Evolutionary conservation across 2,113 vertebrate species (phyloP), one percentile per base, ranked within the genome.

Genomic region (Nothoprocta pentlandii): DNA sequence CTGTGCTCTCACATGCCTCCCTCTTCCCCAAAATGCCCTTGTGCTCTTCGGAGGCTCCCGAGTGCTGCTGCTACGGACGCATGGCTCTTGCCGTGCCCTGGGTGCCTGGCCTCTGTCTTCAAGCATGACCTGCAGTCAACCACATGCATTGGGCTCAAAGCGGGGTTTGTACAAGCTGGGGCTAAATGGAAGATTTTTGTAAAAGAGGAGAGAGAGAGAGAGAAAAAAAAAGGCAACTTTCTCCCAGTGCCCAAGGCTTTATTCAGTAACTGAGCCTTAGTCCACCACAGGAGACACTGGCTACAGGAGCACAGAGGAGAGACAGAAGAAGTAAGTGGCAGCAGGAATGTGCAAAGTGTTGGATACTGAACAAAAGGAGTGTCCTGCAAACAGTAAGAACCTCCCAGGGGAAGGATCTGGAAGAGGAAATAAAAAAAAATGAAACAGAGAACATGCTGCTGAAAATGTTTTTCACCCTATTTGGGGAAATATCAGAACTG

Each of bases 121-220:
- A 88, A 46, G 64, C 76, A 70, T 54, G 41, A 92, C 74, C 30
- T 66, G 74, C 44, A 23, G 74, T 88, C 68, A 74, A 90, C 76
- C 85, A 92, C 86, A 93, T 54, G 42, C 89, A 91, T 96, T 96
- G 91, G 87, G 87, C 76, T 96, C 92, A 96, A 93, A 82, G 82
- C 8, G 36, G 47, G 85, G 81, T 91, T 95, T 90, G 63, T 42
- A 80, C 30, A 53, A 91, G 34, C 44, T 62, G 74, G 61, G 66
- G 64, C 0, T 56, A n/a, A 79, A 81, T 34, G 12, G 70, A 49
- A 66, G 5, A 9, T 47, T 51, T 47, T 39, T 71, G 63, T 63
- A 39, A 2, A 21, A 70, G 66, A 79, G 42, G 62, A 14, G 42
- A 42, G 13, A 44, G 20, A 20, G 21, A 9, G 21, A 21, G 46